These are phyloP conservation scores for Silvanus unidentatus DNA, from an alignment of 2,888 invertebrate species.

Conservation along the genomic window DNA sequence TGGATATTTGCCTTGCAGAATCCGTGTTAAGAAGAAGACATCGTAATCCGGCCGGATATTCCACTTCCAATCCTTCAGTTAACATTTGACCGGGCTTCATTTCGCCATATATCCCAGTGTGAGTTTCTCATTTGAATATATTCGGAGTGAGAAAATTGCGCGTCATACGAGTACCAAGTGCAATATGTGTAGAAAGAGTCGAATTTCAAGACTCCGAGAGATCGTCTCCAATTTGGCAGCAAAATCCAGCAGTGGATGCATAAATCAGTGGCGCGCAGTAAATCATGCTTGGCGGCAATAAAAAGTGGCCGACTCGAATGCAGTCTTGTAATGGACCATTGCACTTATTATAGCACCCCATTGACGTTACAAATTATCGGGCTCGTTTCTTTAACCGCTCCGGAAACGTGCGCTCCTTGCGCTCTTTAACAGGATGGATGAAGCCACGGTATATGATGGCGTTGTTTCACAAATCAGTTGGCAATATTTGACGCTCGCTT, in stretches of 20 bases:
- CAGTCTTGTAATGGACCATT: constrained; percentile 41
- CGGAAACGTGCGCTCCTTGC: constrained; percentile 14
- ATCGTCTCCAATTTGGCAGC: constrained; percentile 48
- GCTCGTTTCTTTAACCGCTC: constrained; percentile 20
- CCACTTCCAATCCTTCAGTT: constrained; percentile 39
- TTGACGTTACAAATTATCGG: constrained; percentile 35
- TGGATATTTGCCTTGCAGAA: too few relatives aligned
- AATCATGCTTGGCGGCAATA: constrained; percentile 33
- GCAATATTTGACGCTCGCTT: constrained; percentile 20
- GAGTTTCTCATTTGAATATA: constrained; percentile 35
- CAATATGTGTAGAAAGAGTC: too few relatives aligned
- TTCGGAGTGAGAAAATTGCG: constrained; percentile 42
- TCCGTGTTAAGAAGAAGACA: constrained; percentile 37
- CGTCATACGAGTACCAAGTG: constrained; percentile 45
- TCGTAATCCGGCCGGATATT: constrained; percentile 38
- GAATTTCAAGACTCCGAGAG: constrained; percentile 45
- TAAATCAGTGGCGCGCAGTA: constrained; percentile 32
- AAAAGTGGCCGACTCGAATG: constrained; percentile 30
- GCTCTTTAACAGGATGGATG: constrained; percentile 16
- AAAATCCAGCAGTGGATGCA: constrained; percentile 40
- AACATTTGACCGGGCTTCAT: constrained; percentile 40
- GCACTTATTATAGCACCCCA: constrained; percentile 44
- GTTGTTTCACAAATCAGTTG: constrained; percentile 23
- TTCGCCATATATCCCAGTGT: constrained; percentile 15
- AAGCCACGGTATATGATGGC: constrained; percentile 4